A percentile compares a stretch with the other conserved stretches of the same genome.
Evolutionary conservation across 2,888 invertebrate species (phyloP).

Genomic region (Agrilus mali): DNA sequence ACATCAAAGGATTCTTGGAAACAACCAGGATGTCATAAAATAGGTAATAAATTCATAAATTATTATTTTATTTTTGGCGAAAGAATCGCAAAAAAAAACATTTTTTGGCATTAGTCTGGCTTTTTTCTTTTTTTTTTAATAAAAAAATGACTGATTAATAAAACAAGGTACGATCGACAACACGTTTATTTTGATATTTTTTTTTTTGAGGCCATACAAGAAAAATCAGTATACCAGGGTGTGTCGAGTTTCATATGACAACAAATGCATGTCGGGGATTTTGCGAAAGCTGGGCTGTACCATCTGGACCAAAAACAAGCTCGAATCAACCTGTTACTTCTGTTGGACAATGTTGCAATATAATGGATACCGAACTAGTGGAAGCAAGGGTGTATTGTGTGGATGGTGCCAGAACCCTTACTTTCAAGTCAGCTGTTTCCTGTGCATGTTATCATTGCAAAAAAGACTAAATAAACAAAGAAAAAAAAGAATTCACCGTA

Average conservation of each 20-base stretch:
- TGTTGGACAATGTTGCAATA: slow-evolving; percentile 79
- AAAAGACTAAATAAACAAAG: slow-evolving; percentile 42
- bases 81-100: too few relatives aligned
- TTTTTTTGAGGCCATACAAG: slow-evolving; percentile 56
- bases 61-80: too few relatives aligned
- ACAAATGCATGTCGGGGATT: slow-evolving; percentile 81
- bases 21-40: slow-evolving; percentile 68
- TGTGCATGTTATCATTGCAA: slow-evolving; percentile 82
- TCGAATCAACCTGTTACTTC: slow-evolving; percentile 42
- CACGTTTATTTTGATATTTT: slow-evolving; percentile 5
- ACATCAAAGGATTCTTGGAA: slow-evolving; percentile 46
- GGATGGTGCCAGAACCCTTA: slow-evolving; percentile 62
- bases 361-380: slow-evolving; percentile 76
- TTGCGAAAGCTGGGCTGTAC: slow-evolving; percentile 78
- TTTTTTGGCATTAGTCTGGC: too few relatives aligned
- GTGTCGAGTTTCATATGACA: slow-evolving; percentile 71
- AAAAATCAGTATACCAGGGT: slow-evolving; percentile 70
- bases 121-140: background rate
- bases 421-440: slow-evolving; percentile 70
- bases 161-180: too few relatives aligned
- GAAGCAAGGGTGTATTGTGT: slow-evolving; percentile 66
- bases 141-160: slow-evolving; percentile 7
- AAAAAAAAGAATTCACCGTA: too few relatives aligned
- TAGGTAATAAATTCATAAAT: slow-evolving; percentile 40
- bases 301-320: slow-evolving; percentile 46